Conservation (phyloP, 2,113 vertebrate species). For the Bos indicus region DNA sequence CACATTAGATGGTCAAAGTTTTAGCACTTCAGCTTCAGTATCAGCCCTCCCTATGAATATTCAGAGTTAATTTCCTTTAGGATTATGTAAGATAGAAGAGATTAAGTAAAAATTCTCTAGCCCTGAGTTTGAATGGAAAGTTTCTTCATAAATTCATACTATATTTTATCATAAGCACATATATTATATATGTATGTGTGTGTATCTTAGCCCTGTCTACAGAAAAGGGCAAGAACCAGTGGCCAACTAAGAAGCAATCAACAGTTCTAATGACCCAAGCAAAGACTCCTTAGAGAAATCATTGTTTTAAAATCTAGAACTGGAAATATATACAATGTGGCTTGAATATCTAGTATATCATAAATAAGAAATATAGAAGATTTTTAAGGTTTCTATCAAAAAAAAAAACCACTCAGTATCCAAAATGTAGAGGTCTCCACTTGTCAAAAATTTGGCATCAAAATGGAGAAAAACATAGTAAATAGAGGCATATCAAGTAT, state of each 20-base stretch:
- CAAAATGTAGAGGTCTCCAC: neutral
- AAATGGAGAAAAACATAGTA: neutral
- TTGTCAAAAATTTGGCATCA: neutral
- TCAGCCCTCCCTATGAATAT: neutral
- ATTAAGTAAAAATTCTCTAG: neutral
- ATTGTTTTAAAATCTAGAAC: neutral
- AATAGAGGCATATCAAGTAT: neutral
- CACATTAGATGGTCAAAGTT: neutral
- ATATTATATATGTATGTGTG: neutral
- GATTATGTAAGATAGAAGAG: neutral
- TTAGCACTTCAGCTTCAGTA: neutral
- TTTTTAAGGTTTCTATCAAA: neutral
- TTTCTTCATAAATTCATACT: neutral
- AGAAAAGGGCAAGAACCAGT: neutral
- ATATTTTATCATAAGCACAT: neutral
- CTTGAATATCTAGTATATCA: neutral
- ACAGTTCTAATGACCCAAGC: neutral
- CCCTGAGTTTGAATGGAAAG: neutral
- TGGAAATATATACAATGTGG: neutral
- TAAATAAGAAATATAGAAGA: neutral
- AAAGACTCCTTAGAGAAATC: neutral
- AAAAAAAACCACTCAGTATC: neutral
- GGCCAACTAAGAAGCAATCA: neutral
- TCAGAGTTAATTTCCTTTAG: neutral
- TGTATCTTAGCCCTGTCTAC: neutral